Conservation (phyloP, 2,888 invertebrate species). For the Spilarctia lutea region DNA sequence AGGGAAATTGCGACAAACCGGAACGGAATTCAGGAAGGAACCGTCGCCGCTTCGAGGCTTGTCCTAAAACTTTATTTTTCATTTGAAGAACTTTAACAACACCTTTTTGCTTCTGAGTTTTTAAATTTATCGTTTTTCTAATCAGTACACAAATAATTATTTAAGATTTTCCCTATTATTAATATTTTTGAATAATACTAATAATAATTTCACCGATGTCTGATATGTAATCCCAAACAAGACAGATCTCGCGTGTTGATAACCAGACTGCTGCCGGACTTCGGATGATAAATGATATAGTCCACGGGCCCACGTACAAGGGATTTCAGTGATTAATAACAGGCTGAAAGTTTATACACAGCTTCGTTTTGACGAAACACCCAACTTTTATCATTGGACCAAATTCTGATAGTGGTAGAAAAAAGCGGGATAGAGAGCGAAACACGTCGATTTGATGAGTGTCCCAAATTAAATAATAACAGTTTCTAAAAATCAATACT, state of each 20-base stretch:
- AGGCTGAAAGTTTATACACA: too few species aligned
- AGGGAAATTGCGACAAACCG: not conserved
- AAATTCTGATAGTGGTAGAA: too few species aligned
- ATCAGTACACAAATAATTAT: not conserved
- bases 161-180: too few species aligned
- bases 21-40: not conserved
- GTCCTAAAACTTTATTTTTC: not conserved
- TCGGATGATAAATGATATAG: too few species aligned
- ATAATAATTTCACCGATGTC: not conserved
- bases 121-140: not conserved
- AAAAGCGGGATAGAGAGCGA: too few species aligned
- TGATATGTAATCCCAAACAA: not conserved
- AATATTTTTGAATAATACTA: not conserved
- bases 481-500: too few species aligned
- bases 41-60: not conserved
- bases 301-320: too few species aligned
- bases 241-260: not conserved
- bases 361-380: too few species aligned
- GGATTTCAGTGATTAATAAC: too few species aligned
- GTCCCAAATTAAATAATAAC: too few species aligned
- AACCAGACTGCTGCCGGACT: not conserved
- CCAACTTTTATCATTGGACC: too few species aligned
- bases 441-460: too few species aligned
- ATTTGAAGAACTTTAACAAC: not conserved
- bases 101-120: not conserved